phyloP scores from a whole-genome alignment of 2,113 vertebrate species.

The Cromileptes altivelis region DNA sequence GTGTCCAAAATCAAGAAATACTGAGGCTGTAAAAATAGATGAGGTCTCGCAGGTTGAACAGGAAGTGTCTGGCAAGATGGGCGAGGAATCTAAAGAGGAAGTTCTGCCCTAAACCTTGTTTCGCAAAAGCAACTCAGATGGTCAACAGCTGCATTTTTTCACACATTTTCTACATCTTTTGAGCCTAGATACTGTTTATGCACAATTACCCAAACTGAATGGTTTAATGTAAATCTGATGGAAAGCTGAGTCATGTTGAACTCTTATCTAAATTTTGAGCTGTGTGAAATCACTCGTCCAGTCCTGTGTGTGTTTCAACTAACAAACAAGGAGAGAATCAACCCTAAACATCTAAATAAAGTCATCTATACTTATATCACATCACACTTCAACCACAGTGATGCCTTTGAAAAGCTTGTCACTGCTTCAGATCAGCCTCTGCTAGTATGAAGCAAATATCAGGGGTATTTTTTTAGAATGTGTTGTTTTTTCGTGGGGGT shows the following conservation, averaged over 20 bases:
- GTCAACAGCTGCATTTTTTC: background rate
- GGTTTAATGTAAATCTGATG: too few species aligned
- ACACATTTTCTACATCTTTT: background rate
- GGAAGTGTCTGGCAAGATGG: background rate
- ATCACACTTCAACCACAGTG: background rate
- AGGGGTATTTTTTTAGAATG: background rate
- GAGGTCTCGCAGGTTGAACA: background rate
- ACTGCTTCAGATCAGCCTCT: too few species aligned
- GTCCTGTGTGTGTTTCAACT: background rate
- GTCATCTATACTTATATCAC: too few species aligned
- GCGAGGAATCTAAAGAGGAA: slow-evolving; percentile 1
- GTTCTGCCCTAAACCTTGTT: background rate
- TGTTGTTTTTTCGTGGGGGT: too few species aligned
- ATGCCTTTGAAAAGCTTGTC: too few species aligned
- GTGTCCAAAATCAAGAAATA: background rate
- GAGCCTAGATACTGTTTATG: too few species aligned
- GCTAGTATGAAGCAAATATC: background rate
- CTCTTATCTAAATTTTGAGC: background rate
- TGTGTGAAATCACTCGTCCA: background rate
- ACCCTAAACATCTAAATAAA: background rate
- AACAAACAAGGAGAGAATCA: background rate
- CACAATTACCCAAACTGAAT: too few species aligned
- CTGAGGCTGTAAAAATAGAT: background rate
- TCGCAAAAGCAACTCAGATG: background rate
- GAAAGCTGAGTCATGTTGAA: background rate